A percentile compares a stretch with the other conserved stretches of the same genome.
phyloP scores from a whole-genome alignment of 2,113 vertebrate genomes.

The Onychorhynchus coronatus region DNA sequence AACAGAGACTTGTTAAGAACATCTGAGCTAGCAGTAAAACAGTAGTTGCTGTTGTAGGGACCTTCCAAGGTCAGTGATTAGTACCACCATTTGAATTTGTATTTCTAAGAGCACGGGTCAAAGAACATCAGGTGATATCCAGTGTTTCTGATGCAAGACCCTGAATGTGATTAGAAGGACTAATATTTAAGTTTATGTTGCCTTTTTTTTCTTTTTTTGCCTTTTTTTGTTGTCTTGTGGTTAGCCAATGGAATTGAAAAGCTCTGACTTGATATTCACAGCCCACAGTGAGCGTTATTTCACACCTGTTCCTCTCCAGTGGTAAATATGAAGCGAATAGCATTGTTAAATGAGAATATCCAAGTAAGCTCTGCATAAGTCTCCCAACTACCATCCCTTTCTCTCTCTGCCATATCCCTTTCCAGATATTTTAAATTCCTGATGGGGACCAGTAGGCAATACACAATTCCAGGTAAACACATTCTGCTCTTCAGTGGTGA shows the following conservation, averaged over 20 bases:
- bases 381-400: neutral
- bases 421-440: neutral
- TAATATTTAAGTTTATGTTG: neutral
- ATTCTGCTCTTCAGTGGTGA: neutral
- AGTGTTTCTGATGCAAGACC: neutral
- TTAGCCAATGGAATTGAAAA: neutral
- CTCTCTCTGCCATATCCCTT: neutral
- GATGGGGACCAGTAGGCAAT: neutral
- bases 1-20: neutral
- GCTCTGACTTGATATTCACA: neutral
- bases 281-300: neutral
- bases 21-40: neutral
- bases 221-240: neutral
- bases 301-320: neutral
- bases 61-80: neutral
- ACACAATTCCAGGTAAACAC: neutral
- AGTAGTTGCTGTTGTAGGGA: neutral
- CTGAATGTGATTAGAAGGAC: neutral
- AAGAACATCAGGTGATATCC: neutral
- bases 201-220: accelerated
- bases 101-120: neutral
- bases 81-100: neutral
- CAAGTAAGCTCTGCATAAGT: neutral
- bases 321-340: neutral
- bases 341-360: neutral